phyloP scores from a whole-genome alignment of 2,888 invertebrate genomes.

The Linhomoeus sp. region DNA sequence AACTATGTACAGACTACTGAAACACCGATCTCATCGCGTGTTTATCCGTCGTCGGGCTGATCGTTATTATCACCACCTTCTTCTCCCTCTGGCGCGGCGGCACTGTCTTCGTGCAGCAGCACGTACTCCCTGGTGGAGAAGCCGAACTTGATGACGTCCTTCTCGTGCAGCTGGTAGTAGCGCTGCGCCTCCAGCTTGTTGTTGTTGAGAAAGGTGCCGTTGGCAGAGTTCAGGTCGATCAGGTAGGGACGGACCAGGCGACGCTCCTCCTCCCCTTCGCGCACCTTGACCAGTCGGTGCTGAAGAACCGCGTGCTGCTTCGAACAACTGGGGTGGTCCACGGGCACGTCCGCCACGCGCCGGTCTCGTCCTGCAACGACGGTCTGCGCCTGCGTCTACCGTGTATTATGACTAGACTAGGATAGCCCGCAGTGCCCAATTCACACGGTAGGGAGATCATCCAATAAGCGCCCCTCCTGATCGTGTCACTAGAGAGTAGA shows the following conservation, averaged over 20 bases:
- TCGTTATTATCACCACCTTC: no score
- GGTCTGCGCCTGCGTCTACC: no score
- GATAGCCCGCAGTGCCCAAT: no score
- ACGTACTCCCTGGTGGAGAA: slow-evolving; percentile 92
- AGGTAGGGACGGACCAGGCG: slow-evolving; percentile 58
- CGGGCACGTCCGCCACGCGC: slow-evolving; percentile 75
- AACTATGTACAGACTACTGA: no score
- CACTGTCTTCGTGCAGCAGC: slow-evolving; percentile 73
- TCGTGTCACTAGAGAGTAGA: no score
- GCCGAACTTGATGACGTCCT: slow-evolving; percentile 91
- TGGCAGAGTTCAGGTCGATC: slow-evolving; percentile 86
- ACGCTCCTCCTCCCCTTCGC: slow-evolving; percentile 44
- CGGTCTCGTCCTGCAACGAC: slow-evolving; percentile 55
- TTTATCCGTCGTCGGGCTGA: no score
- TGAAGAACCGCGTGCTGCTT: slow-evolving; percentile 94
- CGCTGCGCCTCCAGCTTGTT: slow-evolving; percentile 68
- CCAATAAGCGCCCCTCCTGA: no score
- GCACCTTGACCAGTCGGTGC: slow-evolving; percentile 45
- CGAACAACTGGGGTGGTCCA: slow-evolving; percentile 97
- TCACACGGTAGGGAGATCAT: no score
- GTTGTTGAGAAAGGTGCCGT: slow-evolving; percentile 89
- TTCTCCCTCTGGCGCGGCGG: no score
- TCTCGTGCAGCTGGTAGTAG: slow-evolving; percentile 79
- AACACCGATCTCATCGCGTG: no score
- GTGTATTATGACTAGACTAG: no score